Percentiles rank a stretch among this genome's conserved stretches.
These are phyloP conservation scores for Erythrocercus mccallii DNA, from an alignment of 2,113 vertebrate genomes.

Conservation along the genomic window DNA sequence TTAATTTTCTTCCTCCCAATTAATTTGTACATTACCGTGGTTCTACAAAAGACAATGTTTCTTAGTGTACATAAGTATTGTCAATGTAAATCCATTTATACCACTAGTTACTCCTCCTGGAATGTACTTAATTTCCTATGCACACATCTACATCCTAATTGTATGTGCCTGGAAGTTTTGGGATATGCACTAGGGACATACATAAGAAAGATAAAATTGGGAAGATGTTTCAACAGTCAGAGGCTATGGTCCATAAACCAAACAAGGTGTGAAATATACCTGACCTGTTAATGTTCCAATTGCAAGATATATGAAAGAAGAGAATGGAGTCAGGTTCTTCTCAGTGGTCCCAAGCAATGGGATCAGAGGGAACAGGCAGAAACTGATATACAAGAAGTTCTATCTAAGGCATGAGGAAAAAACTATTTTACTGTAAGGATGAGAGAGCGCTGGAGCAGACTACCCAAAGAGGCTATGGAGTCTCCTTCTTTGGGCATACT, in stretches of 20 bases:
- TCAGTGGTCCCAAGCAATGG: accelerated
- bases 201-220: neutral
- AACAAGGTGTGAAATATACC: neutral
- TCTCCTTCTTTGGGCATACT: neutral
- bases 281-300: neutral
- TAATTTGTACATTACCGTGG: neutral
- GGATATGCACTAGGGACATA: neutral
- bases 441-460: neutral
- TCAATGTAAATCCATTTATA: neutral
- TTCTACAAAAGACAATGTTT: neutral
- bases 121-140: neutral
- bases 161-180: neutral
- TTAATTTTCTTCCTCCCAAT: neutral
- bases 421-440: neutral
- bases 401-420: neutral
- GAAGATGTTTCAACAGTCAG: neutral
- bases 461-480: neutral
- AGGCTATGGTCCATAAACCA: neutral
- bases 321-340: neutral
- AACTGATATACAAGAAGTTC: neutral
- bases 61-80: neutral
- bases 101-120: neutral
- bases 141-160: neutral
- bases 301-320: neutral
- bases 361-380: neutral